Evolutionary conservation across 2,113 vertebrate genomes (phyloP).

Genomic region (Hiodon tergisus): DNA sequence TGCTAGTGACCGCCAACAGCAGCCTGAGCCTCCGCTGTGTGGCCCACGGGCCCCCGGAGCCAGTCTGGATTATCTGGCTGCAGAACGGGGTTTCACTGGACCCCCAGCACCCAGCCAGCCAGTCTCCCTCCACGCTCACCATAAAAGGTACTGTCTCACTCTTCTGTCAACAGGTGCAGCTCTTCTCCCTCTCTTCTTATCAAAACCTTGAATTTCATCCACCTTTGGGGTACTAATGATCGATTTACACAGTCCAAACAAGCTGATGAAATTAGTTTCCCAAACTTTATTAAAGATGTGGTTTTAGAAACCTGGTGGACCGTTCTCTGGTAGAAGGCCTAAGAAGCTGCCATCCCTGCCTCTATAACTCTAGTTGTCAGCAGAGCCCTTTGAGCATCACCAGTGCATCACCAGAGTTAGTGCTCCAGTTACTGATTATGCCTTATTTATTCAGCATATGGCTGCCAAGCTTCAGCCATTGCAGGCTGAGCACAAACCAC

Average conservation of each 20-base stretch:
- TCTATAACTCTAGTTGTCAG: too few relatives aligned
- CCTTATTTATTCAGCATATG: background rate
- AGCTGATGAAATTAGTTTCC: too few relatives aligned
- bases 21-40: slow-evolving; percentile 70
- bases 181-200: background rate
- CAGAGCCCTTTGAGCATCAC: background rate
- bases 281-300: too few relatives aligned
- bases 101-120: slow-evolving; percentile 45
- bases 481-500: background rate
- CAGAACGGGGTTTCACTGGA: slow-evolving; percentile 67
- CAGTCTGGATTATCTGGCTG: slow-evolving; percentile 76
- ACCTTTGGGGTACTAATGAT: background rate
- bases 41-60: slow-evolving; percentile 80
- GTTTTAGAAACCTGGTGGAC: too few relatives aligned
- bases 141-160: slow-evolving; percentile 60
- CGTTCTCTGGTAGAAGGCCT: too few relatives aligned
- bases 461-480: background rate
- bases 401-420: background rate
- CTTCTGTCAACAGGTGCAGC: background rate
- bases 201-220: background rate
- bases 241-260: too few relatives aligned
- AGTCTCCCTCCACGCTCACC: slow-evolving; percentile 58
- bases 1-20: slow-evolving; percentile 54
- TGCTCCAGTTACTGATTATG: background rate
- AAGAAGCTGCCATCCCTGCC: too few relatives aligned